Evolutionary conservation across 2,113 vertebrate genomes (phyloP).

Genomic region (Ictidomys tridecemlineatus): DNA sequence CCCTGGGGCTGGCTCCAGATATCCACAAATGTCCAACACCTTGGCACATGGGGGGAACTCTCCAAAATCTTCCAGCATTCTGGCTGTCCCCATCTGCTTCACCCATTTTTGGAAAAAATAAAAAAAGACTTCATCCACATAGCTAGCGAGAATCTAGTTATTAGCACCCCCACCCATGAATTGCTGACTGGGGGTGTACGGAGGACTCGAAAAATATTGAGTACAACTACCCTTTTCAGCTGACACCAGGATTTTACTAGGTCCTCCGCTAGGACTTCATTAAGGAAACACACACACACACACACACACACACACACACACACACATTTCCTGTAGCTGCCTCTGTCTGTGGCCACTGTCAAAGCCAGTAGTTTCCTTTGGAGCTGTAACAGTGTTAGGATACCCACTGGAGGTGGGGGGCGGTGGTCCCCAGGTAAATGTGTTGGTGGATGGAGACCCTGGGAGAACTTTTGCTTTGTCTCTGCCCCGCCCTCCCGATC

Average conservation of each 20-base stretch:
- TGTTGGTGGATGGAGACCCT: not conserved
- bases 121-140: slow-evolving; percentile 78
- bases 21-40: slow-evolving; percentile 78
- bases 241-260: slow-evolving; percentile 29
- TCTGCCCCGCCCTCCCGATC: not conserved
- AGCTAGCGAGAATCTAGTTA: slow-evolving; percentile 62
- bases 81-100: slow-evolving; percentile 78
- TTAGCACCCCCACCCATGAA: slow-evolving; percentile 57
- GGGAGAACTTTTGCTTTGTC: not conserved
- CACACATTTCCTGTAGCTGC: not conserved
- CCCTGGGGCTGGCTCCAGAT: slow-evolving; percentile 78
- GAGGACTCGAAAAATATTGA: slow-evolving; percentile 47
- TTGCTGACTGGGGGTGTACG: slow-evolving; percentile 13
- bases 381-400: not conserved
- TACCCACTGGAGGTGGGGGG: not conserved
- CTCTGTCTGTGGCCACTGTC: not conserved
- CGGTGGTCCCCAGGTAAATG: not conserved
- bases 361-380: not conserved
- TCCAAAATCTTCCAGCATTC: slow-evolving; percentile 76
- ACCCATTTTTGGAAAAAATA: slow-evolving; percentile 74
- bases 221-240: slow-evolving; percentile 11
- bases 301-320: too few relatives aligned
- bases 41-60: slow-evolving; percentile 77
- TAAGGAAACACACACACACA: not conserved
- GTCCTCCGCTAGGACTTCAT: not conserved